Evolutionary conservation across 2,797 vertebrate genomes (phyloP).

Genomic region (Chiloscyllium punctatum): DNA sequence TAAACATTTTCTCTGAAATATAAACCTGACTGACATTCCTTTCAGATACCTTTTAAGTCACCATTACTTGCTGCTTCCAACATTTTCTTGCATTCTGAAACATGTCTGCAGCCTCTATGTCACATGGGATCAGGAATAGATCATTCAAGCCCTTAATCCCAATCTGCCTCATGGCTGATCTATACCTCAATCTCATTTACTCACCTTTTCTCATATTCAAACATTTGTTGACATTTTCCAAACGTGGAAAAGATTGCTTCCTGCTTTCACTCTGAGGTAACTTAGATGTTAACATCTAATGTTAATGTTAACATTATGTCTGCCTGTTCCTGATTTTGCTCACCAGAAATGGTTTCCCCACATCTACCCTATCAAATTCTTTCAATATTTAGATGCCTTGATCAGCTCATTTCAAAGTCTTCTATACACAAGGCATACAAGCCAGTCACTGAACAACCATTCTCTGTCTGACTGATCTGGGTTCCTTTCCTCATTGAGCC

Average conservation of each 20-base stretch:
- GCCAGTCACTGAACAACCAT: background rate
- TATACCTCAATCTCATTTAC: background rate
- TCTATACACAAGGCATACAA: background rate
- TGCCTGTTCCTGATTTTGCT: background rate
- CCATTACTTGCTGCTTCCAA: background rate
- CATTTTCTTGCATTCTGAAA: background rate
- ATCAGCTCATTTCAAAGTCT: background rate
- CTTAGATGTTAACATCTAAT: no score
- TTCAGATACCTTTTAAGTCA: background rate
- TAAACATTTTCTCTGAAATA: background rate
- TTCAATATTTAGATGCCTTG: background rate
- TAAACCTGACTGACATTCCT: background rate
- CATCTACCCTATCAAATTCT: background rate
- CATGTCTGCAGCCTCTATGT: background rate
- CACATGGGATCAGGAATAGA: background rate
- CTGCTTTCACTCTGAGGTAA: background rate
- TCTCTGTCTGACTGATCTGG: background rate
- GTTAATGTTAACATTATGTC: background rate
- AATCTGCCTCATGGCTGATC: background rate
- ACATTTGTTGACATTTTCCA: background rate
- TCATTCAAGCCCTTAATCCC: background rate
- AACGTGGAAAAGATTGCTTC: background rate
- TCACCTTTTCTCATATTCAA: background rate
- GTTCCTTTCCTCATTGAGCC: background rate
- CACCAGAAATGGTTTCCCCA: background rate